Conservation (phyloP, 2,113 vertebrate species). For the Platichthys flesus region DNA sequence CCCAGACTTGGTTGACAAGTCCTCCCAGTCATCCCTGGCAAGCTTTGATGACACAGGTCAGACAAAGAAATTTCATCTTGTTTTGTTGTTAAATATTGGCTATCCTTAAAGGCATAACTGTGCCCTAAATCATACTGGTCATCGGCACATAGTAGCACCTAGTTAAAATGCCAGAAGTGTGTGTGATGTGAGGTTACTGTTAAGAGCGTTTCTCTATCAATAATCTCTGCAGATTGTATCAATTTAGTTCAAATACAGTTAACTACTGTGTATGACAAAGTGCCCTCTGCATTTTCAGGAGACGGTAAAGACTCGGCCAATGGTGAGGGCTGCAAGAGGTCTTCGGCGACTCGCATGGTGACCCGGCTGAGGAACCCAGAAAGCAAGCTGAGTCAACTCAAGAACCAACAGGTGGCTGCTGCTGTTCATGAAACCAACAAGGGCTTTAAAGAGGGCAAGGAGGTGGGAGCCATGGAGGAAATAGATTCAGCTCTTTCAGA, state of each 20-base stretch:
- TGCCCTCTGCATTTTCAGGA: constrained; percentile 52
- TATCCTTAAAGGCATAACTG: neutral
- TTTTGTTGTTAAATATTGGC: neutral
- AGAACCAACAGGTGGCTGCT: constrained; percentile 92
- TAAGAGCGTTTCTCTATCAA: neutral
- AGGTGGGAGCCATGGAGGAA: constrained; percentile 78
- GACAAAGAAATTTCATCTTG: neutral
- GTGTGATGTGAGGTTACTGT: neutral
- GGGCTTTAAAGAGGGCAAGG: constrained; percentile 91
- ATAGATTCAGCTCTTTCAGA: neutral
- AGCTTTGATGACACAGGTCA: constrained; percentile 90
- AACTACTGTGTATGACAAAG: neutral
- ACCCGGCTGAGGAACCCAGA: constrained; percentile 94
- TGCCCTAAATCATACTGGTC: neutral
- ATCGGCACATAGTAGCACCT: neutral
- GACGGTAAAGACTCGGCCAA: constrained; percentile 81
- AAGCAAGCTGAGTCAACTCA: constrained; percentile 94
- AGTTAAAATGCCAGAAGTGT: neutral
- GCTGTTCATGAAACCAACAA: constrained; percentile 93
- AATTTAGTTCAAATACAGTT: neutral
- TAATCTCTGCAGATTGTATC: neutral
- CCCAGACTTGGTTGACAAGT: constrained; percentile 88
- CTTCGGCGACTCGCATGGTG: constrained; percentile 89
- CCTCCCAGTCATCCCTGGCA: constrained; percentile 87
- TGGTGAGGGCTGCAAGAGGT: constrained; percentile 82